phyloP scores from a whole-genome alignment of 1,140 invertebrate genomes.

The Charaxes varanes region DNA sequence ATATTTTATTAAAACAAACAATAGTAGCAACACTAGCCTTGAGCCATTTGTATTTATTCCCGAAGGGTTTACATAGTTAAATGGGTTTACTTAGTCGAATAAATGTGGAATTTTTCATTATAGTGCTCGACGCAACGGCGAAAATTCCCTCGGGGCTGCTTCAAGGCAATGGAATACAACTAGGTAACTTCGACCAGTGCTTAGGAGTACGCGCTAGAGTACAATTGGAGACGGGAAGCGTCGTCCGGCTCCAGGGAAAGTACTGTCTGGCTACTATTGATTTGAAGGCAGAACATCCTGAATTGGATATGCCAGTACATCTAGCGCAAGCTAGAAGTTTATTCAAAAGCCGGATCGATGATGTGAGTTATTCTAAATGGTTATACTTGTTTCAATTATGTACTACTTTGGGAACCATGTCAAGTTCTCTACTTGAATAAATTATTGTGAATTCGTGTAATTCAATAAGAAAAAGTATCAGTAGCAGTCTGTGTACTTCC shows the following conservation, averaged over 20 bases:
- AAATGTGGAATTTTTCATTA: slow-evolving; percentile 41
- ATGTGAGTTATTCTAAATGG: slow-evolving; percentile 74
- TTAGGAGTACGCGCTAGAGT: slow-evolving; percentile 74
- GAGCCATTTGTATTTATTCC: slow-evolving; percentile 15
- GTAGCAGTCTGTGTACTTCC: too few species aligned
- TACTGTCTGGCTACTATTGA: slow-evolving; percentile 81
- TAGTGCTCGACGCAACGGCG: slow-evolving; percentile 82
- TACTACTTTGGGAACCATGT: too few species aligned
- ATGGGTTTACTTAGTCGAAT: slow-evolving; percentile 28
- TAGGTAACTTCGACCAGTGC: slow-evolving; percentile 83
- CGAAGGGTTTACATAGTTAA: slow-evolving; percentile 22
- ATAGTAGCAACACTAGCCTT: slow-evolving; percentile 15
- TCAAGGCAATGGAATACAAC: slow-evolving; percentile 80
- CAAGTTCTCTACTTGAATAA: too few species aligned
- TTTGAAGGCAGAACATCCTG: slow-evolving; percentile 71
- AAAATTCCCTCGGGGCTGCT: slow-evolving; percentile 81
- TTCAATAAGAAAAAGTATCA: too few species aligned
- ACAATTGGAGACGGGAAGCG: slow-evolving; percentile 67
- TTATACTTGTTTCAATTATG: not conserved
- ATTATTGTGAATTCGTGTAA: too few species aligned
- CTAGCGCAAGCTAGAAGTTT: slow-evolving; percentile 77
- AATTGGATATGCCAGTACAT: slow-evolving; percentile 76
- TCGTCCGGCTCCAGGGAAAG: slow-evolving; percentile 78
- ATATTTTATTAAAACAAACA: slow-evolving; percentile 9
- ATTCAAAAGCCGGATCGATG: slow-evolving; percentile 76